Evolutionary conservation across 2,113 vertebrate species (phyloP).

Genomic region (Petromus typicus): DNA sequence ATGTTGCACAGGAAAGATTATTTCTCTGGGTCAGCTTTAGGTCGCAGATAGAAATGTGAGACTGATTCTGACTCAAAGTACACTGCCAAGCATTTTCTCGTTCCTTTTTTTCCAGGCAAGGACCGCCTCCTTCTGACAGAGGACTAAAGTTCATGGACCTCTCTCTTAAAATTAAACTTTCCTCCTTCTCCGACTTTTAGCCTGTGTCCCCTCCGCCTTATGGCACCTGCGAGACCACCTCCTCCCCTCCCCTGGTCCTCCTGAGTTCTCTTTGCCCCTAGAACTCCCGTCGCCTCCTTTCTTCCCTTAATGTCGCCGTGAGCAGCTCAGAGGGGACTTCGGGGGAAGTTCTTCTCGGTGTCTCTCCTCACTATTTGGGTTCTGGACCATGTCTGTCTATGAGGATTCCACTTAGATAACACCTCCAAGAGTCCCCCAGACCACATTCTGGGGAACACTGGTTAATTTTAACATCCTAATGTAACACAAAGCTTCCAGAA

Average conservation of each 20-base stretch:
- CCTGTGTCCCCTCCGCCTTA: neutral
- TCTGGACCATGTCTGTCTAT: slow-evolving; percentile 17
- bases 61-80: slow-evolving; percentile 68
- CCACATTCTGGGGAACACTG: slow-evolving; percentile 74
- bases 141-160: slow-evolving; percentile 66
- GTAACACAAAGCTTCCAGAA: slow-evolving; percentile 50
- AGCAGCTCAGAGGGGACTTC: neutral
- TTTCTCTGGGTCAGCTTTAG: neutral
- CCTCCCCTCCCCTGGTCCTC: neutral
- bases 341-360: neutral
- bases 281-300: neutral
- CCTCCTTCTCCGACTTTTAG: slow-evolving; percentile 55
- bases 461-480: slow-evolving; percentile 63
- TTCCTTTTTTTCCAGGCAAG: slow-evolving; percentile 72
- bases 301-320: neutral
- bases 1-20: slow-evolving; percentile 50
- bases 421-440: slow-evolving; percentile 67
- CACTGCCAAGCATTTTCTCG: slow-evolving; percentile 68
- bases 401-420: slow-evolving; percentile 67
- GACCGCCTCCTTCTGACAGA: slow-evolving; percentile 76
- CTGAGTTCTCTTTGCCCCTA: neutral
- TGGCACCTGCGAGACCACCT: neutral
- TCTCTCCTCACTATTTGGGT: slow-evolving; percentile 5
- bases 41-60: slow-evolving; percentile 60
- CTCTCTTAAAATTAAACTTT: slow-evolving; percentile 67